Conservation (phyloP, 37 sponge, comb jelly and placozoan species). For the Theonella swinhoei region DNA sequence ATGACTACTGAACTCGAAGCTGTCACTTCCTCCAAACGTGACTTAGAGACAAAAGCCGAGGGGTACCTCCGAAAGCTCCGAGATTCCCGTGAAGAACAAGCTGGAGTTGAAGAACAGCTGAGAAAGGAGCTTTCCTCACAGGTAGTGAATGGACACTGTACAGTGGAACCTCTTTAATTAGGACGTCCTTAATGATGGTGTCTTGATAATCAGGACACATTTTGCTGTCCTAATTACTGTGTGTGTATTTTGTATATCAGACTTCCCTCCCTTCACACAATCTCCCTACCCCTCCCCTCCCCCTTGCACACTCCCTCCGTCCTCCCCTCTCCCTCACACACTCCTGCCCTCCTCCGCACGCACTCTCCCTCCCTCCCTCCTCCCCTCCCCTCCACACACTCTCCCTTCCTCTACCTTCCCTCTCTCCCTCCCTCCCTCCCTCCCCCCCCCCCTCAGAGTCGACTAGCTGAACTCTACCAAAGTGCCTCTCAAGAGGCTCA, state of each 20-base stretch:
- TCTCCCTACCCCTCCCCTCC: too few relatives aligned
- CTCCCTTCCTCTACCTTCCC: not conserved
- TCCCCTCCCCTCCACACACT: not conserved
- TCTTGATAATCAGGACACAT: not conserved
- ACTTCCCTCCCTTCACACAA: too few relatives aligned
- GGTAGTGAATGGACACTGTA: not conserved
- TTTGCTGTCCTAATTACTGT: not conserved
- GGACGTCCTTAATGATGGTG: too few relatives aligned
- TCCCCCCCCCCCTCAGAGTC: conserved; percentile 28
- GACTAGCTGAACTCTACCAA: conserved; percentile 63
- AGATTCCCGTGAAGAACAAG: conserved; percentile 34
- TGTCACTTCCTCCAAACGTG: not conserved
- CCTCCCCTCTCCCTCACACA: too few relatives aligned
- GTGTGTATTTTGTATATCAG: too few relatives aligned
- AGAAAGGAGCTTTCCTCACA: conserved; percentile 69
- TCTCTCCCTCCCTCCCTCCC: not conserved
- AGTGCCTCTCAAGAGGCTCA: conserved; percentile 51
- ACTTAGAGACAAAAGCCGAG: conserved; percentile 39
- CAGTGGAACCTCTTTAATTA: too few relatives aligned
- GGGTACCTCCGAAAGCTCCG: conserved; percentile 23
- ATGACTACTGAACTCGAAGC: conserved; percentile 22
- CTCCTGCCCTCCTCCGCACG: too few relatives aligned
- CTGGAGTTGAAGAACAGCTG: conserved; percentile 68
- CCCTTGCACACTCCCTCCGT: too few relatives aligned
- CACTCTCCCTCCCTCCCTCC: not conserved